Evolutionary conservation across 1,140 invertebrate species (phyloP).

Genomic region (Zophobas morio): DNA sequence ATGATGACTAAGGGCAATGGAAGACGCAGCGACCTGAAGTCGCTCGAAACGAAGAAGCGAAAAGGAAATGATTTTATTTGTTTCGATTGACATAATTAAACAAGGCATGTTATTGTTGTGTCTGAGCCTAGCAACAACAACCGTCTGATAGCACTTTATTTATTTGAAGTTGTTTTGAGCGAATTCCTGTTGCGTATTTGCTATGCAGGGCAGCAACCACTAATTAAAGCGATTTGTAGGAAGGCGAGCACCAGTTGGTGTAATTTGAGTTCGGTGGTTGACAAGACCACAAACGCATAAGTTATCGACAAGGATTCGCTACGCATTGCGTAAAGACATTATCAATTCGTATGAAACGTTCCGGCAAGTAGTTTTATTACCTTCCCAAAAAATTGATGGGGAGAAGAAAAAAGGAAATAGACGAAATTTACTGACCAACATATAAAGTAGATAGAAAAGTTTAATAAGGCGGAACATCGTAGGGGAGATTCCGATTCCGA

Average conservation of each 20-base stretch:
- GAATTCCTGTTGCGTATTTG: conserved; percentile 9
- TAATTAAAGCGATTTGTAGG: conserved; percentile 42
- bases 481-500: neutral
- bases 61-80: neutral
- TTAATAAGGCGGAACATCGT: conserved; percentile 23
- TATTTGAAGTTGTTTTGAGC: neutral
- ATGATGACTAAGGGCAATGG: no score
- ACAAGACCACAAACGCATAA: conserved; percentile 17
- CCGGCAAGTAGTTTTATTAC: conserved; percentile 21
- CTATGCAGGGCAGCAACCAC: conserved; percentile 20
- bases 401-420: conserved; percentile 16
- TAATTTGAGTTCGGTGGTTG: conserved; percentile 32
- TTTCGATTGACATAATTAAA: neutral
- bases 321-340: conserved; percentile 34
- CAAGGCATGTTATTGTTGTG: conserved; percentile 8
- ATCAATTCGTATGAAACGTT: conserved; percentile 18
- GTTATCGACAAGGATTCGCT: conserved; percentile 20
- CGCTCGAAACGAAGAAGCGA: neutral
- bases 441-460: conserved; percentile 36
- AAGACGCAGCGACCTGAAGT: no score
- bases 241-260: conserved; percentile 15
- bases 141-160: neutral
- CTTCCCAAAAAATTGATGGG: conserved; percentile 10
- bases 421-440: conserved; percentile 24
- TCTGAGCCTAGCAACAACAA: conserved; percentile 9